Evolutionary conservation across 2,888 invertebrate genomes (phyloP).

Genomic region (Celastrina argiolus): DNA sequence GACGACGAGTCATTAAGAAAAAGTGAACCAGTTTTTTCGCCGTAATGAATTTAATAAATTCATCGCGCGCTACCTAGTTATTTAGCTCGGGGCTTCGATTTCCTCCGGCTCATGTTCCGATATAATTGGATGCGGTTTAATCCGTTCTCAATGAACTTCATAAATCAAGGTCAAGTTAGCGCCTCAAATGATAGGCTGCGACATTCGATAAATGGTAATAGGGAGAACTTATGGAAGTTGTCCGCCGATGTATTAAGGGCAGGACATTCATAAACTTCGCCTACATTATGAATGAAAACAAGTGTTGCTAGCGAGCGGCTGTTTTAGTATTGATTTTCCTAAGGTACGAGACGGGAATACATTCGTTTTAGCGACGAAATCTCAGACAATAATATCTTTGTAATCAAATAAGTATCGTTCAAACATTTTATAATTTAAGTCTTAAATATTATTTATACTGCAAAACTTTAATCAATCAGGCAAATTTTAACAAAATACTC

Average conservation of each 20-base stretch:
- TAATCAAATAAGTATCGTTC: background rate
- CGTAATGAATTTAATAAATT: slow-evolving; percentile 58
- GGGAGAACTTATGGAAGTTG: slow-evolving; percentile 62
- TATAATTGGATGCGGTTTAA: slow-evolving; percentile 44
- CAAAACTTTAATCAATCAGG: background rate
- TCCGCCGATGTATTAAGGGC: slow-evolving; percentile 61
- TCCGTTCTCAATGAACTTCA: slow-evolving; percentile 57
- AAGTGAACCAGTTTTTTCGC: slow-evolving; percentile 59
- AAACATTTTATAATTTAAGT: background rate
- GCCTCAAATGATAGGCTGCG: slow-evolving; percentile 52
- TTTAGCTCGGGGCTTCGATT: slow-evolving; percentile 29
- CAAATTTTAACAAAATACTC: background rate
- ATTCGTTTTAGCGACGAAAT: background rate
- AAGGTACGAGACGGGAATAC: background rate
- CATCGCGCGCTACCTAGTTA: slow-evolving; percentile 36
- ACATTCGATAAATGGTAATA: slow-evolving; percentile 68
- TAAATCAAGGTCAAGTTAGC: slow-evolving; percentile 57
- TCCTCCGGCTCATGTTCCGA: slow-evolving; percentile 31
- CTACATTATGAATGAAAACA: slow-evolving; percentile 72
- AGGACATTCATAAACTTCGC: slow-evolving; percentile 69
- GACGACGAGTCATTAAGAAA: slow-evolving; percentile 67
- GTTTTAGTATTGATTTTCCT: slow-evolving; percentile 38
- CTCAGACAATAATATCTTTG: background rate
- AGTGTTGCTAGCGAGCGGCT: slow-evolving; percentile 58
- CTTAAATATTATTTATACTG: background rate